Base-by-base conservation (phyloP, 2,888 invertebrate species). In the Busseola fusca region DNA sequence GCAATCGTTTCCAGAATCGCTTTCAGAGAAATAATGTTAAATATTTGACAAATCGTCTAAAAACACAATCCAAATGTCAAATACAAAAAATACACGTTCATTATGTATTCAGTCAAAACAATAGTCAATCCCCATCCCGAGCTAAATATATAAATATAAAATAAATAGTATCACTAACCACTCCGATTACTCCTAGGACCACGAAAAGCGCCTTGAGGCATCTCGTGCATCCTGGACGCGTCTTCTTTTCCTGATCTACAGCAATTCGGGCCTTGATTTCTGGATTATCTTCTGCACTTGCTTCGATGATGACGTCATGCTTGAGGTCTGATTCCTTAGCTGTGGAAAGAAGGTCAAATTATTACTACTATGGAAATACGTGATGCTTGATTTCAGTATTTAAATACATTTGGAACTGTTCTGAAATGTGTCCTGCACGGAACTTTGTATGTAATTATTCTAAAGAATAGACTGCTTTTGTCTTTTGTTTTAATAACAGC, bases 261-360 rank as follows among this genome's bases (percentile, higher is more conserved):
- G 18, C 40, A 9, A 3, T 30, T 1, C 3, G 16, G 12, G 48
- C 5, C 27, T 64, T 62, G 52, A n/a, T 25, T 0, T 62, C 64
- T 25, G 18, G 0, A 40, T 73, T 77, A 34, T 54, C 69, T 0
- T 75, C 63, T 3, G 7, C n/a, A 21, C 12, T 18, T 5, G 65
- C 34, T n/a, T 80, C 84, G 18, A 75, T 56, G 30, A 37, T 42
- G 27, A 75, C 34, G 27, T 82, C 79, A 64, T 67, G 30, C 42
- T 0, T 58, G 21, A 27, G 37, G 0, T 74, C 64, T 52, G 80
- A 40, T 57, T 69, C 74, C 68, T 79, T 66, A 84, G 71, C 82
- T 87, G 87, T 78, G 82, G 81, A 60, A 75, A 84, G 78, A 79
- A 42, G n/a, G 75, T 40, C 1, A n/a, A 25, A n/a, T 3, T 34